Conservation (phyloP, 1,140 invertebrate species). For the Lamellibrachia luymesi region DNA sequence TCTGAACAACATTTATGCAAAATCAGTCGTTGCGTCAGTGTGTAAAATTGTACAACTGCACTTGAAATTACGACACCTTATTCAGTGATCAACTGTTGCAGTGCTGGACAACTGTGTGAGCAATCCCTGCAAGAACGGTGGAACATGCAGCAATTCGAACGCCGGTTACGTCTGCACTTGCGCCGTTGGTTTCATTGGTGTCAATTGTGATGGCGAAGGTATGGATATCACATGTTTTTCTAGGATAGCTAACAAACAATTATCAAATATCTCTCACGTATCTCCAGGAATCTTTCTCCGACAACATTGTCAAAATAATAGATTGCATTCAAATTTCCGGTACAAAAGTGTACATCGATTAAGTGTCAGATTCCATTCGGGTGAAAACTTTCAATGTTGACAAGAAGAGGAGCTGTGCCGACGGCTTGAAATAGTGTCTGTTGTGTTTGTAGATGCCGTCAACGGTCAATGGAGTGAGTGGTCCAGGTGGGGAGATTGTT, state of each 20-base stretch:
- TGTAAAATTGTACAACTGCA: background rate
- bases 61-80: background rate
- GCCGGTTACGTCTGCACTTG: conserved; percentile 27
- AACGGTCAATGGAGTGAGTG: conserved; percentile 48
- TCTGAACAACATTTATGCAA: background rate
- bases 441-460: conserved; percentile 32
- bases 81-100: conserved; percentile 58
- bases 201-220: conserved; percentile 27
- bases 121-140: background rate
- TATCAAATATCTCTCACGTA: background rate
- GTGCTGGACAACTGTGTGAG: background rate
- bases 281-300: background rate
- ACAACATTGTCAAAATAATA: background rate
- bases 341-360: background rate
- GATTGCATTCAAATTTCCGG: background rate
- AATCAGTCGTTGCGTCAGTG: background rate
- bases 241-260: background rate
- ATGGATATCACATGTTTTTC: background rate
- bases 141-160: background rate
- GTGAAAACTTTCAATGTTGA: background rate
- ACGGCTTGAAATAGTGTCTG: background rate
- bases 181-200: conserved; percentile 25
- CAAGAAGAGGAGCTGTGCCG: background rate
- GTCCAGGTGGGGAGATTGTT: conserved; percentile 42
- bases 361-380: background rate